Conservation (phyloP, 2,888 invertebrate species). For the Cephus spinipes region DNA sequence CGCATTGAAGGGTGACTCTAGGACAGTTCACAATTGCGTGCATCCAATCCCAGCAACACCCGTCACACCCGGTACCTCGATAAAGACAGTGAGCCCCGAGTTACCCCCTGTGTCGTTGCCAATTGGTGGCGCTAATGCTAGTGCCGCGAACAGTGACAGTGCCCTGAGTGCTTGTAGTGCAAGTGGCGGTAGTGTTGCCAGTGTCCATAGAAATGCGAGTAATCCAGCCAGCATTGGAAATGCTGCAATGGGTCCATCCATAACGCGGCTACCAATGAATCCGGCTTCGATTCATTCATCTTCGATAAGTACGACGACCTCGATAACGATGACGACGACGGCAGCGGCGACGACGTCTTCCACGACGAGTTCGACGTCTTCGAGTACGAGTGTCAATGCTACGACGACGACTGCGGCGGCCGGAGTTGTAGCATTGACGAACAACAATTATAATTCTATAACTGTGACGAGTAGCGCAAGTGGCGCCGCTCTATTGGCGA, state of each 20-base stretch:
- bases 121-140: constrained; percentile 36
- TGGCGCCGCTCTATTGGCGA: constrained; percentile 9
- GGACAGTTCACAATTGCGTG: constrained; percentile 52
- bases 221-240: constrained; percentile 14
- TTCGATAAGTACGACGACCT: neutral
- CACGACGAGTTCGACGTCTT: constrained; percentile 43
- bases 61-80: constrained; percentile 52
- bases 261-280: constrained; percentile 22
- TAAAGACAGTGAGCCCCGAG: constrained; percentile 53
- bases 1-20: constrained; percentile 48
- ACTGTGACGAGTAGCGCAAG: no score
- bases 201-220: neutral
- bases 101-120: constrained; percentile 59
- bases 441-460: no score
- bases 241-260: constrained; percentile 15
- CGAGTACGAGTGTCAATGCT: constrained; percentile 39
- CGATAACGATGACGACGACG: constrained; percentile 34
- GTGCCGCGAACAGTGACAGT: constrained; percentile 36
- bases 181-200: constrained; percentile 19
- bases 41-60: constrained; percentile 60
- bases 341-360: constrained; percentile 39
- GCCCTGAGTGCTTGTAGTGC: constrained; percentile 29
- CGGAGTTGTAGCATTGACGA: neutral
- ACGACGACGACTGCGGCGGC: constrained; percentile 36
- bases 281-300: constrained; percentile 13